These are phyloP conservation scores for Napeogenes sylphis DNA, from an alignment of 2,888 invertebrate species.

Conservation along the genomic window DNA sequence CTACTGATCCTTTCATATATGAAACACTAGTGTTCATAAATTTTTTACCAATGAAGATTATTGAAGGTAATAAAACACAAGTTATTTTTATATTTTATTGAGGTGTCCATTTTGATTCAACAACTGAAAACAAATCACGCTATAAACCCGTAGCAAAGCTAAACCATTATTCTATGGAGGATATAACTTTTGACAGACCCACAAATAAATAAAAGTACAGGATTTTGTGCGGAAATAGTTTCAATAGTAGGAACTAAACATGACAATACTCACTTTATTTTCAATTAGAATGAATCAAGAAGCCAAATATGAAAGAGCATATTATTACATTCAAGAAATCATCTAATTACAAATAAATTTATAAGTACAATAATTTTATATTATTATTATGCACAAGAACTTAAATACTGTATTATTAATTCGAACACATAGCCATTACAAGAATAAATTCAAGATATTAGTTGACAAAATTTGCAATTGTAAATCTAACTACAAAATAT, in stretches of 20 bases:
- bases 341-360: not conserved
- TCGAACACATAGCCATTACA: not conserved
- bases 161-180: slow-evolving; percentile 57
- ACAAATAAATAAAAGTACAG: slow-evolving; percentile 20
- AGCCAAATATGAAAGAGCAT: not conserved
- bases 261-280: not conserved
- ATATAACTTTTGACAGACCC: slow-evolving; percentile 31
- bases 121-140: slow-evolving; percentile 68
- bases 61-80: slow-evolving; percentile 31
- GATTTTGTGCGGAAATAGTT: slow-evolving; percentile 32
- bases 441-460: not conserved
- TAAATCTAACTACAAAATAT: not conserved
- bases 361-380: not conserved
- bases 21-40: too few relatives aligned
- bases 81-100: slow-evolving; percentile 60
- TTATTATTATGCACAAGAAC: not conserved
- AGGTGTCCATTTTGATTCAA: slow-evolving; percentile 69
- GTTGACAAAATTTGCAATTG: not conserved
- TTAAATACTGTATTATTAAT: slow-evolving; percentile 1
- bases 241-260: slow-evolving; percentile 21
- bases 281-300: not conserved
- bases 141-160: slow-evolving; percentile 74
- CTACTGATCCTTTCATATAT: not conserved
- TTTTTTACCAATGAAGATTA: not conserved
- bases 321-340: not conserved